phyloP scores from a whole-genome alignment of 2,797 vertebrate genomes.

The Microctenopoma stevenorrisi region DNA sequence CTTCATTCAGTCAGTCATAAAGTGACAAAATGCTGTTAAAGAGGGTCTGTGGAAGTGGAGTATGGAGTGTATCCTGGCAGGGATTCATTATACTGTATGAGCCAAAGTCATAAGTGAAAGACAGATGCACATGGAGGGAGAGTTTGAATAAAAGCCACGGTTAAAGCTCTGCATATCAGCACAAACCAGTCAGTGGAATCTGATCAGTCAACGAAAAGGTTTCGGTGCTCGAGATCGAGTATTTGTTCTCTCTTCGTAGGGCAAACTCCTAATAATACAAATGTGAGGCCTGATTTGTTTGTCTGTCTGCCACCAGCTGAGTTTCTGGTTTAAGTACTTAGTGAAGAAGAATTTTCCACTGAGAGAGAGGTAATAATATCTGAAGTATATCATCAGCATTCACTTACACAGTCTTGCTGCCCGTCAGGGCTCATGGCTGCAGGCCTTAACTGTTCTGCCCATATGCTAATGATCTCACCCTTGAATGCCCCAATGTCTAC shows the following conservation, averaged over 20 bases:
- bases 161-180: neutral
- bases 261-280: constrained; percentile 23
- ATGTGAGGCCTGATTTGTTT: constrained; percentile 38
- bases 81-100: neutral
- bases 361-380: constrained; percentile 52
- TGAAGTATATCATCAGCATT: constrained; percentile 61
- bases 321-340: constrained; percentile 37
- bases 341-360: constrained; percentile 46
- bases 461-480: constrained; percentile 79
- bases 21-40: constrained; percentile 23
- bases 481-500: constrained; percentile 57
- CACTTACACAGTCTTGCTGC: constrained; percentile 51
- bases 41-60: constrained; percentile 6
- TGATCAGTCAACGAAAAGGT: constrained; percentile 17
- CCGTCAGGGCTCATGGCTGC: constrained; percentile 54
- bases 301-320: constrained; percentile 38
- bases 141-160: constrained; percentile 3
- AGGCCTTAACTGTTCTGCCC: constrained; percentile 56
- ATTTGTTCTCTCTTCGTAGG: constrained; percentile 6
- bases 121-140: constrained; percentile 8
- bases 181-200: constrained; percentile 14
- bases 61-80: neutral
- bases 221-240: neutral
- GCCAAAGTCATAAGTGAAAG: neutral
- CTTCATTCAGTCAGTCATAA: constrained; percentile 16